Percentiles rank a stretch among this genome's conserved stretches.
Conservation (phyloP, 2,888 invertebrate genomes). For the Branchipolynoe longqiensis region DNA sequence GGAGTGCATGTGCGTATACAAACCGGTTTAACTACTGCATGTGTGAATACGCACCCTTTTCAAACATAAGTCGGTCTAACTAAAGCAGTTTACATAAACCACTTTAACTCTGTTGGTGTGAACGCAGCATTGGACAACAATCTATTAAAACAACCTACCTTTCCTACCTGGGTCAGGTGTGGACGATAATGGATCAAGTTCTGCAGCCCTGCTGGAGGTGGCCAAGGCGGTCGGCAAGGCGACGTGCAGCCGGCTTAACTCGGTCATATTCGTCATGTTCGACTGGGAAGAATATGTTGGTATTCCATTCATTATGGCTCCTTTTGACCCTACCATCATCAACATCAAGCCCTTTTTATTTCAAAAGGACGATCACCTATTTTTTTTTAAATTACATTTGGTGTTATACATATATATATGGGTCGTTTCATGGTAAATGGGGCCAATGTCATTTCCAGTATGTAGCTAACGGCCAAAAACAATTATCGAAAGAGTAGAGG, state of each 20-base stretch:
- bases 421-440: no score
- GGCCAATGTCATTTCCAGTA: no score
- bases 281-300: constrained; percentile 58
- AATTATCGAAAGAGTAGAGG: no score
- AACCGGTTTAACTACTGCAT: background rate
- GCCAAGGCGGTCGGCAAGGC: constrained; percentile 2
- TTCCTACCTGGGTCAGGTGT: constrained; percentile 27
- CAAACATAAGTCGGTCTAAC: background rate
- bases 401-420: no score
- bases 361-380: no score
- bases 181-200: constrained; percentile 50
- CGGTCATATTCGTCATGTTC: constrained; percentile 39
- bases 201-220: constrained; percentile 22
- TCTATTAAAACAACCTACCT: background rate
- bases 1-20: no score
- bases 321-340: no score
- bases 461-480: no score
- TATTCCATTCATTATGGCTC: background rate
- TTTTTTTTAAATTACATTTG: no score
- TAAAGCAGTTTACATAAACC: background rate
- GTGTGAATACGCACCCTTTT: background rate
- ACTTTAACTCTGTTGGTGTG: background rate
- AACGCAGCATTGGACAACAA: background rate
- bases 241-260: constrained; percentile 4
- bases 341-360: no score